Evolutionary conservation across 2,888 invertebrate genomes (phyloP), one percentile per base, ranked within the genome.

Genomic region (Saturnia pavonia): DNA sequence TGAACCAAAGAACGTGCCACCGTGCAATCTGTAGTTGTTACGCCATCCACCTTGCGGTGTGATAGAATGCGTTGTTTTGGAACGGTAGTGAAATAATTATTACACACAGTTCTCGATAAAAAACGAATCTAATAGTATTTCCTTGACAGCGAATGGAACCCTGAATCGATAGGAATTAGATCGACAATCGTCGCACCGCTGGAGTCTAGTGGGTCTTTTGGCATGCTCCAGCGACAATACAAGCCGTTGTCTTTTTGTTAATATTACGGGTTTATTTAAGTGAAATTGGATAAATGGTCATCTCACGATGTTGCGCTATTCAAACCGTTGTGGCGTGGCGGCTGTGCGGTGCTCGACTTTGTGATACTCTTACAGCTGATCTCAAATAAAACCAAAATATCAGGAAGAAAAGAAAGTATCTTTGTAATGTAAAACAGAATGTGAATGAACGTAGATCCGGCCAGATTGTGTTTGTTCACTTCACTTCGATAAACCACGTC

Each of bases 201-300:
- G 73, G 70, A 73, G 73, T 73, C 74, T 70, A 72, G 77, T 77
- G 77, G 79, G 81, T 80, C 82, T 81, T 80, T 81, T 80, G 81
- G 81, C 86, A 82, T 84, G 87, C 83, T 85, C 78, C 82, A 83
- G 77, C 83, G 85, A 84, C 87, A 88, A 83, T 79, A 73, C 79
- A 78, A 75, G 81, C 85, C 83, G 86, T 90, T 82, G 85, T 89
- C 90, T 91, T 92, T 92, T 92, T 93, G 89, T 89, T 85, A 85
- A 91, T 87, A 92, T 91, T 90, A 90, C 91, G 83, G 88, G 90
- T 92, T 91, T 91, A 92, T 92, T 92, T 92, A 92, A 92, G 92
- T 89, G 94, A 92, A 94, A 94, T 92, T 91, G 88, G 91, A 93
- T 94, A 94, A 94, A 94, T 92, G 92, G 91, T 90, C 89, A 91